A percentile compares a stretch with the other conserved stretches of the same genome.
phyloP scores from a whole-genome alignment of 2,888 invertebrate genomes.

The Troglohyphantes excavatus region DNA sequence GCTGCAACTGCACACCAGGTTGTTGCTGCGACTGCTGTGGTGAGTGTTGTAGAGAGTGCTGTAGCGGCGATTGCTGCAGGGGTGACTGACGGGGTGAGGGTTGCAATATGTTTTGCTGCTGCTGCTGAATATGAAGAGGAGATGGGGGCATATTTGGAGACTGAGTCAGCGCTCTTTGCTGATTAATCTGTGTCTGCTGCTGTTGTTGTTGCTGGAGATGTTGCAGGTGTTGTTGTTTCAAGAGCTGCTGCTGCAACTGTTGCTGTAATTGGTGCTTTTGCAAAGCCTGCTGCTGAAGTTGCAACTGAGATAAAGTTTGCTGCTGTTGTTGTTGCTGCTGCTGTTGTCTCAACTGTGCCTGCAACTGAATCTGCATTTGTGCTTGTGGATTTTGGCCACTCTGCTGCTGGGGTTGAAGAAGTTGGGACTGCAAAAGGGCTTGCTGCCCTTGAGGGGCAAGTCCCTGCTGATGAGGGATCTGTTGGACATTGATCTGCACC shows the following conservation, averaged over 20 bases:
- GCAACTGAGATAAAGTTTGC: constrained; percentile 47
- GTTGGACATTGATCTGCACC: constrained; percentile 48
- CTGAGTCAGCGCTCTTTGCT: constrained; percentile 60
- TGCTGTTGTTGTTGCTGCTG: constrained; percentile 65
- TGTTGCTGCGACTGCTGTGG: constrained; percentile 62
- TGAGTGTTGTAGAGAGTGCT: constrained; percentile 56
- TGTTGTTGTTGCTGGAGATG: constrained; percentile 73
- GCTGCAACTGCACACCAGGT: constrained; percentile 50
- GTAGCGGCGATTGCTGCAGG: constrained; percentile 62
- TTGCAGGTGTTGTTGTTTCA: constrained; percentile 71
- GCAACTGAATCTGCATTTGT: constrained; percentile 65
- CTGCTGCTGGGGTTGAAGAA: constrained; percentile 51
- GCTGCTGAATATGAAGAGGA: constrained; percentile 59
- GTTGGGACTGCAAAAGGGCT: constrained; percentile 59
- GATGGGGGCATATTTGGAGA: constrained; percentile 72
- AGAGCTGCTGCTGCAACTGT: constrained; percentile 47
- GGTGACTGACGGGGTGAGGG: constrained; percentile 73
- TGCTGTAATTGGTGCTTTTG: constrained; percentile 66
- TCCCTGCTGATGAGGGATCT: constrained; percentile 43
- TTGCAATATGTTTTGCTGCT: constrained; percentile 66
- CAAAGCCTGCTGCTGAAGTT: constrained; percentile 54
- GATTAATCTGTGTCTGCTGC: constrained; percentile 62
- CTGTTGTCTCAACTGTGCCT: constrained; percentile 59
- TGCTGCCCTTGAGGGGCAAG: constrained; percentile 47
- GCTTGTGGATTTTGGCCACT: constrained; percentile 45